A percentile compares a stretch with the other conserved stretches of the same genome.
Evolutionary conservation across 2,888 invertebrate genomes (phyloP).

Genomic region (Coelinius sp.): DNA sequence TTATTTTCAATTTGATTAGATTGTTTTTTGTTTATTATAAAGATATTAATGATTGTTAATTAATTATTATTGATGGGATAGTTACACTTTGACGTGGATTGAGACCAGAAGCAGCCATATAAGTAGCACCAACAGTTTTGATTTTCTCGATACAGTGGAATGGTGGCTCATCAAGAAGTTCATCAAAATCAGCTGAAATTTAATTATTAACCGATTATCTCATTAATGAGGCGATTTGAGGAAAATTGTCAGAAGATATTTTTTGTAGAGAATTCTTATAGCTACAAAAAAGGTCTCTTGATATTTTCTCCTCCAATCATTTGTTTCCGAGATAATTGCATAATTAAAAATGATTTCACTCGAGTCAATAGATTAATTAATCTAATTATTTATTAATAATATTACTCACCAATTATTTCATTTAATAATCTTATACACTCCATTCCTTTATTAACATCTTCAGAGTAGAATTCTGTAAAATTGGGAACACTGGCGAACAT

Average conservation of each 20-base stretch:
- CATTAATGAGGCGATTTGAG: too few species aligned
- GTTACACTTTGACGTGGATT: slow-evolving; percentile 82
- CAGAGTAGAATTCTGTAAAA: slow-evolving; percentile 98
- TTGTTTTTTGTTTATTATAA: background rate
- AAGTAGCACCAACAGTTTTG: slow-evolving; percentile 93
- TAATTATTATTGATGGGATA: background rate
- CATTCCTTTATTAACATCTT: slow-evolving; percentile 96
- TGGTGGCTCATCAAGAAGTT: slow-evolving; percentile 86
- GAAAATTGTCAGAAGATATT: too few species aligned
- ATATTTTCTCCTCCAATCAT: too few species aligned
- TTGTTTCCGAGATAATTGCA: too few species aligned
- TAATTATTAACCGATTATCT: too few species aligned
- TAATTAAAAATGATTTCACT: too few species aligned
- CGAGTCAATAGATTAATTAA: too few species aligned
- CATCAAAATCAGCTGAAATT: slow-evolving; percentile 87
- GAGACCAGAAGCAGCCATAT: slow-evolving; percentile 96
- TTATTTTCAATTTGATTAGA: too few species aligned
- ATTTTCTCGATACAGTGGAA: slow-evolving; percentile 95
- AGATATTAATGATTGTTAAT: background rate
- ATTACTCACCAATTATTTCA: slow-evolving; percentile 91
- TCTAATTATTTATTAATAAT: background rate
- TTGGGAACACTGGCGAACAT: slow-evolving; percentile 99
- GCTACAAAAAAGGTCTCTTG: too few species aligned
- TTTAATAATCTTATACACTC: slow-evolving; percentile 97
- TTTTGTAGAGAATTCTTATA: too few species aligned